Conservation (phyloP, 2,113 vertebrate species). For the Campylomormyrus numenius region DNA sequence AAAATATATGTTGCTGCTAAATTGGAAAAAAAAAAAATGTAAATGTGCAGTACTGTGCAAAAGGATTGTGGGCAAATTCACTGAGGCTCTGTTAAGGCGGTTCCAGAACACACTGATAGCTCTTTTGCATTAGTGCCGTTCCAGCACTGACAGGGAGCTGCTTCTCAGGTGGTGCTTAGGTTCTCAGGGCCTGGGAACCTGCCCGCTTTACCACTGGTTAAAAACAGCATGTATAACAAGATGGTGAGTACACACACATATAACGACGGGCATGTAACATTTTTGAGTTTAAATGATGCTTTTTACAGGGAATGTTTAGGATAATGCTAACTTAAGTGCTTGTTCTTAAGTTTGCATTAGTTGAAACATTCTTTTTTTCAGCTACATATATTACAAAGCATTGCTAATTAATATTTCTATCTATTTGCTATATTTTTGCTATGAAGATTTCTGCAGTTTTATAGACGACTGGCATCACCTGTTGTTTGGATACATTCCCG, state of each 20-base stretch:
- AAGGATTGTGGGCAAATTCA: conserved; percentile 1
- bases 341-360: neutral
- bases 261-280: neutral
- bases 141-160: neutral
- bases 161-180: neutral
- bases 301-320: neutral
- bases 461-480: neutral
- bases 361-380: neutral
- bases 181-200: neutral
- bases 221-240: neutral
- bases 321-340: neutral
- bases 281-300: neutral
- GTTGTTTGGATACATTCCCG: neutral
- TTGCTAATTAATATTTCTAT: neutral
- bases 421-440: neutral
- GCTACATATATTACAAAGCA: neutral
- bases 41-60: neutral
- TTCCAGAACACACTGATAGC: neutral
- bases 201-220: neutral
- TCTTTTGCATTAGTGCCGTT: neutral
- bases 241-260: neutral
- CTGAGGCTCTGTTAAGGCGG: neutral
- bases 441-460: neutral
- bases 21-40: neutral
- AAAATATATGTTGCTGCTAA: neutral